Evolutionary conservation across 1,140 invertebrate genomes (phyloP), one percentile per base, ranked within the genome.

Genomic region (Drosophila erecta): DNA sequence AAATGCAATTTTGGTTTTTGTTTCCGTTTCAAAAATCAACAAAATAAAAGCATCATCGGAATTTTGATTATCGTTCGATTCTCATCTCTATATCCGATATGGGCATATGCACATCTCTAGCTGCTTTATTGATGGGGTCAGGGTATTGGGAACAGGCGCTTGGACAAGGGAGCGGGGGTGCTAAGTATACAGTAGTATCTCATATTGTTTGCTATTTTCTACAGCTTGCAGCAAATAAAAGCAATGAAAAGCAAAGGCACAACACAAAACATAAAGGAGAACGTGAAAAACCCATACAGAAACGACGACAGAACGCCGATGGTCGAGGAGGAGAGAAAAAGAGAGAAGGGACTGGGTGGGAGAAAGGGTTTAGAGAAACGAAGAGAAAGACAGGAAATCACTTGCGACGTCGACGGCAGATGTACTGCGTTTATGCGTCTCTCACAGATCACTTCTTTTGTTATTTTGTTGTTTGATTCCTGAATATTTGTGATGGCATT

Each of bases 1-100:
- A 89, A 86, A 86, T 89, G 84, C 83, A 89, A 87, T 76, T 76
- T 75, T 50, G 47, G 24, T 46, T 37, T 47, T 61, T 30, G 24
- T 50, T 65, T 53, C 44, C 14, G 38, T 81, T 77, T 67, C 61
- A 78, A 70, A 81, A 86, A 86, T 60, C 30, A 81, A 87, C 67
- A 85, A 64, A 61, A 76, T 37, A 74, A 80, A 80, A 30, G 79
- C 72, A 76, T 65, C 57, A 61, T 43, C 12, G 35, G 51, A 24
- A 22, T 51, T 60, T 59, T 40, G 14, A 17, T 46, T 69, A 51
- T 37, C 55, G 35, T 55, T 62, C 11, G 35, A 30, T 43, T 62
- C 33, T 47, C 54, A 76, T 50, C 35, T 67, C 33, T 43, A 66
- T 22, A 49, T 41, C 61, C 1, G 35, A 40, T 66, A 46, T 53